Conservation (phyloP, 2,797 vertebrate genomes). For the Crenuchus spilurus region DNA sequence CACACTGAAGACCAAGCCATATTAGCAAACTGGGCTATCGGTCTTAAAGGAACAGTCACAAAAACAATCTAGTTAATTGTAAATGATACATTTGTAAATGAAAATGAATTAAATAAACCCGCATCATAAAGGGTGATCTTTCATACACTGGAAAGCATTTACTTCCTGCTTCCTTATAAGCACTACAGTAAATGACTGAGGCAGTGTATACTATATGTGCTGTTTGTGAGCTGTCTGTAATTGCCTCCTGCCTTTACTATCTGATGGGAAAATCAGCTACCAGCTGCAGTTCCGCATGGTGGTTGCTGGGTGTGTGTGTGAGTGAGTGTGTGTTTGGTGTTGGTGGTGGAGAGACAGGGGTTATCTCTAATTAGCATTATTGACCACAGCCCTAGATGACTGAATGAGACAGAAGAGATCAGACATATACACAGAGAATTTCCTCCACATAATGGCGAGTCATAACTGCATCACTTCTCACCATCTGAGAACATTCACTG, state of each 20-base stretch:
- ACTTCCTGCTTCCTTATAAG: too few relatives aligned
- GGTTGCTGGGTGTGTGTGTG: conserved; percentile 9
- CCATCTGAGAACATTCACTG: conserved; percentile 8
- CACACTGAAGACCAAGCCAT: too few relatives aligned
- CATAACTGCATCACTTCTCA: neutral
- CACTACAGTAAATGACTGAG: neutral
- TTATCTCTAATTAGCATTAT: conserved; percentile 42
- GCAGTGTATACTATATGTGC: neutral
- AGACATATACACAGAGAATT: neutral
- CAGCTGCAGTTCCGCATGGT: conserved; percentile 1
- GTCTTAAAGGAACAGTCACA: too few relatives aligned
- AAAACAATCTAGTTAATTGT: too few relatives aligned
- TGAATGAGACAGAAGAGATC: conserved; percentile 8
- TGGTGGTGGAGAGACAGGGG: conserved; percentile 8
- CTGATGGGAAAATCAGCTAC: conserved; percentile 48
- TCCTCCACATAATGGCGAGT: neutral
- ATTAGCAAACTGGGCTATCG: too few relatives aligned
- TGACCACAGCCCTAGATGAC: conserved; percentile 26
- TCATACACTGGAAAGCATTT: too few relatives aligned
- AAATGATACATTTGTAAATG: too few relatives aligned
- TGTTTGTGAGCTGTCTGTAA: conserved; percentile 15
- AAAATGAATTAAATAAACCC: too few relatives aligned
- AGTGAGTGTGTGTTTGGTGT: neutral
- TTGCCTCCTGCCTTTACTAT: conserved; percentile 39
- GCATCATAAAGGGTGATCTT: too few relatives aligned